Conservation (phyloP, 1,140 invertebrate genomes). For the Drosophila bocki region DNA sequence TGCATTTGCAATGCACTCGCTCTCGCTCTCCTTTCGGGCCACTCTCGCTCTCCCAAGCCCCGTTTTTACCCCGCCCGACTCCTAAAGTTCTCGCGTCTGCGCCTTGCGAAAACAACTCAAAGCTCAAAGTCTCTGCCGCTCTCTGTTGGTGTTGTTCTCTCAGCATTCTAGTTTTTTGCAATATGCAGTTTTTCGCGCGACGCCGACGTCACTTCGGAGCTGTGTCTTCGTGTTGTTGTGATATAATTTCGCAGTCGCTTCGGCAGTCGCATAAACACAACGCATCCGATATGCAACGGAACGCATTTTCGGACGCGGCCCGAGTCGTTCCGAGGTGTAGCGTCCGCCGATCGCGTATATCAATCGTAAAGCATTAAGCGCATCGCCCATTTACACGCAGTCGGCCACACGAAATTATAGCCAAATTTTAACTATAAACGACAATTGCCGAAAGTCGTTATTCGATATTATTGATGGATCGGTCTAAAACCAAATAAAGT, state of each 20-base stretch:
- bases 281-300: slow-evolving; percentile 85
- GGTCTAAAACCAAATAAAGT: slow-evolving; percentile 16
- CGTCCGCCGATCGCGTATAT: slow-evolving; percentile 85
- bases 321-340: slow-evolving; percentile 85
- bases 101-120: slow-evolving; percentile 67
- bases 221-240: slow-evolving; percentile 82
- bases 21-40: slow-evolving; percentile 18
- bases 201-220: slow-evolving; percentile 61
- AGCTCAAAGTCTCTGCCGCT: slow-evolving; percentile 1
- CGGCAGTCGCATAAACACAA: slow-evolving; percentile 85
- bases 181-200: slow-evolving; percentile 70
- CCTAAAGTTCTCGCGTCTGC: slow-evolving; percentile 81
- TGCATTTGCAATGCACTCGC: slow-evolving; percentile 56
- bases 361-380: slow-evolving; percentile 83
- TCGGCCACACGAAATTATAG: slow-evolving; percentile 23
- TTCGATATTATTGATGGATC: slow-evolving; percentile 4
- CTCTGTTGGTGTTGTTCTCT: slow-evolving; percentile 37
- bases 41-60: slow-evolving; percentile 6
- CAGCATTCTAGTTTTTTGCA: slow-evolving; percentile 75
- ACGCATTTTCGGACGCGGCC: slow-evolving; percentile 85
- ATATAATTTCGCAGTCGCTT: slow-evolving; percentile 84
- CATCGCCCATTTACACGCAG: slow-evolving; percentile 71
- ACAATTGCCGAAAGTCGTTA: slow-evolving; percentile 25
- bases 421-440: slow-evolving; percentile 9
- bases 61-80: slow-evolving; percentile 65